phyloP scores from a whole-genome alignment of 2,113 vertebrate species.

The Odocoileus virginianus region DNA sequence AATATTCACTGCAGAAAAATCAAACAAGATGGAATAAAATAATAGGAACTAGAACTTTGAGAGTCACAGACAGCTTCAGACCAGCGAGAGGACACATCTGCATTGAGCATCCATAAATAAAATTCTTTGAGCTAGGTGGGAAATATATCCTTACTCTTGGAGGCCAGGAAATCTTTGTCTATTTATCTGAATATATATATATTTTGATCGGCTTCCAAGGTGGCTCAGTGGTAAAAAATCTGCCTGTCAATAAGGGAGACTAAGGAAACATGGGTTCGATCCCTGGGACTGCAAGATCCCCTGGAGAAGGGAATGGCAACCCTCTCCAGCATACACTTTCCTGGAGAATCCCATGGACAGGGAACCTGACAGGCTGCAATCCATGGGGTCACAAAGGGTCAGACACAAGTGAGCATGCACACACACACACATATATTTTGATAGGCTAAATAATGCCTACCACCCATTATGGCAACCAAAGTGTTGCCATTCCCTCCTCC shows the following conservation, averaged over 20 bases:
- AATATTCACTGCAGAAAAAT: not conserved
- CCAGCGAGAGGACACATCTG: not conserved
- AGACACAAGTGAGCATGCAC: not conserved
- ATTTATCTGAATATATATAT: not conserved
- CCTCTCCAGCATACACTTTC: not conserved
- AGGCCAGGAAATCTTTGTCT: not conserved
- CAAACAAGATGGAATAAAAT: not conserved
- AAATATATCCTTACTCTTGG: not conserved
- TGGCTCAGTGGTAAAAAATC: not conserved
- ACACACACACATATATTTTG: not conserved
- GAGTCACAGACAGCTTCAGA: not conserved
- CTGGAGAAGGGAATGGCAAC: not conserved
- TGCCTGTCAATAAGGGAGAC: not conserved
- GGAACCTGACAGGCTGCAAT: not conserved
- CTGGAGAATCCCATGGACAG: not conserved
- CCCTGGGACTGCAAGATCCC: not conserved
- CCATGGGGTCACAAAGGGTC: not conserved
- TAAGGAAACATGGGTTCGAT: not conserved
- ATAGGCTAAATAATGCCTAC: not conserved
- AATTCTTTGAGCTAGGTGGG: not conserved
- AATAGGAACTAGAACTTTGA: not conserved
- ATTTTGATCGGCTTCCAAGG: not conserved
- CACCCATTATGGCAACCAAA: not conserved
- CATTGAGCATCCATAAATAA: not conserved
- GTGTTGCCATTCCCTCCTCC: not conserved